A percentile compares a stretch with the other conserved stretches of the same genome.
Evolutionary conservation across 2,888 invertebrate species (phyloP).

Genomic region (Diabrotica balteata): DNA sequence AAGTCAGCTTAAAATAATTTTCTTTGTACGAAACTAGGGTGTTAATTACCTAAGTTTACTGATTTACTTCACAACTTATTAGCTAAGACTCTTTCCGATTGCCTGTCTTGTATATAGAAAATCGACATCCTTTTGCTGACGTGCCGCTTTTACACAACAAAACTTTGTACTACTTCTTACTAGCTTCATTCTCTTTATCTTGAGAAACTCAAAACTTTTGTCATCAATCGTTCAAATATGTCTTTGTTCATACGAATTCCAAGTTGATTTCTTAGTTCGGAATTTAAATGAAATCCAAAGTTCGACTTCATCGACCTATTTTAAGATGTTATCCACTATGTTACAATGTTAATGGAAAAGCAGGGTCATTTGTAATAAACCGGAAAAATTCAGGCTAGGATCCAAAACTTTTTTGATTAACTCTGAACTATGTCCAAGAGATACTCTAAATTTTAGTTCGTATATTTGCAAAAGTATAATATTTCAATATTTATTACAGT

Average conservation of each 20-base stretch:
- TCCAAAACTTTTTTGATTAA: too few relatives aligned
- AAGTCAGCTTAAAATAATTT: background rate
- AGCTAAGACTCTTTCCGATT: constrained; percentile 34
- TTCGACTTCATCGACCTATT: constrained; percentile 7
- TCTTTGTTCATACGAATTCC: constrained; percentile 37
- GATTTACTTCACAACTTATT: constrained; percentile 33
- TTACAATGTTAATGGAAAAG: too few relatives aligned
- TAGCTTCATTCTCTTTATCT: constrained; percentile 27
- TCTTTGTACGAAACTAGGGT: constrained; percentile 21
- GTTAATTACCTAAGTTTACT: constrained; percentile 37
- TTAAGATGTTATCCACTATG: background rate
- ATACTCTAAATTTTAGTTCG: too few relatives aligned
- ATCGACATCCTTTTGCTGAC: constrained; percentile 31
- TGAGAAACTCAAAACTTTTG: constrained; percentile 37
- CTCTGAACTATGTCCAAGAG: too few relatives aligned
- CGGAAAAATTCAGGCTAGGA: too few relatives aligned
- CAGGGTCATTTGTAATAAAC: too few relatives aligned
- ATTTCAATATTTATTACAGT: too few relatives aligned
- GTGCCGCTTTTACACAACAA: constrained; percentile 36
- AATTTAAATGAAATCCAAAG: constrained; percentile 38
- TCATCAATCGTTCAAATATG: constrained; percentile 45
- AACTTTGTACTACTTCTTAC: constrained; percentile 33
- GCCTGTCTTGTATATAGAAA: constrained; percentile 29
- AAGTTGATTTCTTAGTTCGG: constrained; percentile 39
- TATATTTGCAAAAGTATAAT: too few relatives aligned